Conservation (phyloP, 92 coral and sea anemone species). For the Parazoanthus atlanticus region DNA sequence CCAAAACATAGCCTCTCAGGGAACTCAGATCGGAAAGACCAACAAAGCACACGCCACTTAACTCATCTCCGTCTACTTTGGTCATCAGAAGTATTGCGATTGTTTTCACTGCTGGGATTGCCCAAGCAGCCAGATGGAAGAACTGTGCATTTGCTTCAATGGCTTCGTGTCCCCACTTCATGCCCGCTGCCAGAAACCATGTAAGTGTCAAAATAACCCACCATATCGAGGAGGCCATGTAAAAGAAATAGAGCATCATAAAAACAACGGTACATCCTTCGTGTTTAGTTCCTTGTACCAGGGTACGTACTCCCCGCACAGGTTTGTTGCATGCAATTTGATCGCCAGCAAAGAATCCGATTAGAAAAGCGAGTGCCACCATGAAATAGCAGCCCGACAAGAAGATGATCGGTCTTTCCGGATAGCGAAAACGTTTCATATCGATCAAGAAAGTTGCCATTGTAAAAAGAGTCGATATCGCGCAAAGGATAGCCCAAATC, state of each 20-base stretch:
- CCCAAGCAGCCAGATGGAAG: conserved; percentile 99
- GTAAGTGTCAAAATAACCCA: conserved; percentile 98
- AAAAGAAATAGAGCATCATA: conserved; percentile 96
- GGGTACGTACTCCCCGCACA: conserved; percentile 55
- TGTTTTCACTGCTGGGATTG: conserved; percentile 98
- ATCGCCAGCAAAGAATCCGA: conserved; percentile 94
- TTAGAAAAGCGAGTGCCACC: conserved; percentile 88
- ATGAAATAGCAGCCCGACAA: conserved; percentile 97
- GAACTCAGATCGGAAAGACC: conserved; percentile 92
- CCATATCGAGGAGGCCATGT: conserved; percentile 99
- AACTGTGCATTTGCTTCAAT: conserved; percentile 98
- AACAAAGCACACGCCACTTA: conserved; percentile 98
- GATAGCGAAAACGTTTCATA: conserved; percentile 96
- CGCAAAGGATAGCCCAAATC: conserved; percentile 89
- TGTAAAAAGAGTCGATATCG: conserved; percentile 89
- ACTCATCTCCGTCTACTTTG: conserved; percentile 97
- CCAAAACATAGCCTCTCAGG: conserved; percentile 90
- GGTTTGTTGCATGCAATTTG: conserved; percentile 84
- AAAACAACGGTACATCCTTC: conserved; percentile 97
- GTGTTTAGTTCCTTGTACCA: conserved; percentile 96
- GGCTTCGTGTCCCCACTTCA: conserved; percentile 99
- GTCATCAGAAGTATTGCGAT: conserved; percentile 94
- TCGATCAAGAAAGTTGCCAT: conserved; percentile 91
- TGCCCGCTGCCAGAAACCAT: conserved; percentile 98
- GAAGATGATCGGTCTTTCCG: conserved; percentile 96